Base-by-base conservation (phyloP, 2,797 vertebrate species). In the Steatocranus sp. region DNA sequence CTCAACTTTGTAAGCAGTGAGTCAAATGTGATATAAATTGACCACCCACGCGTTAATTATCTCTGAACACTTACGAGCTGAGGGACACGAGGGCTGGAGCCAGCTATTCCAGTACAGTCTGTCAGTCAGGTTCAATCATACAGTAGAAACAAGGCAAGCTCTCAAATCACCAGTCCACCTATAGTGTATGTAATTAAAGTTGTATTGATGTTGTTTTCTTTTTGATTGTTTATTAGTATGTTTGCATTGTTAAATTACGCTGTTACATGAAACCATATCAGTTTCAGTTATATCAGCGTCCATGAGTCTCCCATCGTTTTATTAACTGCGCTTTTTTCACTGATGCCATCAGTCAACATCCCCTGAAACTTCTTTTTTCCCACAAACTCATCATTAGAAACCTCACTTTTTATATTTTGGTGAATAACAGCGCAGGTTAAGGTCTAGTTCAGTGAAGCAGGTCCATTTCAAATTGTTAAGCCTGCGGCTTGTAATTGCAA, bases 401-500 rank as follows among this genome's bases (percentile, higher is more conserved):
- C 43, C 10, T 36, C 27, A 15, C 25, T 50, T 41, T 25, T 41
- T 41, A 25, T 43, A 25, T 25, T 68, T 8, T 68, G 61, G n/a
- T 41, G 36, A 43, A 43, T 25, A 41, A 68, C 63, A 41, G 38
- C 3, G 63, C 63, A 68, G n/a, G 36, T 68, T 66, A 23, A 41
- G 36, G n/a, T 41, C n/a, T 15, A 15, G 34, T 20, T 11, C 11
- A 63, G 58, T 66, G 61, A 23, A 63, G n/a, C 58, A 20, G n/a
- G 34, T 38, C 23, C 46, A 32, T 78, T 82, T 78, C 54, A 87
- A 88, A 83, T 66, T 75, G 46, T 79, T 75, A 10, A 38, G 46
- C 68, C 11, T 46, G 34, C 46, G 34, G 50, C 76, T 75, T 30
- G 66, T 84, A 83, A 89, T 83, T 78, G 54, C 80, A 36, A 66